Evolutionary conservation across 1,140 invertebrate species (phyloP).

Genomic region (Formica exsecta): DNA sequence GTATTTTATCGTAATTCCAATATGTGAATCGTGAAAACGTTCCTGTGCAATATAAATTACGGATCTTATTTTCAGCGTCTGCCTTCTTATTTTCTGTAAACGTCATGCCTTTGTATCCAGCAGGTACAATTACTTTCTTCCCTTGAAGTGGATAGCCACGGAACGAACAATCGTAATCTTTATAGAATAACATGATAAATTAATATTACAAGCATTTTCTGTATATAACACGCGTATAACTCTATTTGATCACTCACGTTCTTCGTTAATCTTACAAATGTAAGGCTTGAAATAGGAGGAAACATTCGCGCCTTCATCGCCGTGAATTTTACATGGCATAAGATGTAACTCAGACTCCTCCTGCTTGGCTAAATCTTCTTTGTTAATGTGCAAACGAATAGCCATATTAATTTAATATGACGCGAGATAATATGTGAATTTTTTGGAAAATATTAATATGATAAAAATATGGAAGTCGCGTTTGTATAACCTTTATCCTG

Average conservation of each 20-base stretch:
- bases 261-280: constrained; percentile 85
- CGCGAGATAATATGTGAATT: neutral
- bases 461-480: neutral
- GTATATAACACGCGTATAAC: no score
- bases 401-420: constrained; percentile 80
- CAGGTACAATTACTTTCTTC: constrained; percentile 87
- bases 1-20: constrained; percentile 93
- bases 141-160: constrained; percentile 91
- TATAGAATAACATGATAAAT: constrained; percentile 66
- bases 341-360: constrained; percentile 88
- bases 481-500: neutral
- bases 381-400: constrained; percentile 86
- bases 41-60: constrained; percentile 88
- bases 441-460: neutral
- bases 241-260: constrained; percentile 77
- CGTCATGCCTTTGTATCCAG: constrained; percentile 90
- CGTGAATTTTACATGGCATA: constrained; percentile 91
- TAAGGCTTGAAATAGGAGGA: constrained; percentile 90
- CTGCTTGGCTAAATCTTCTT: constrained; percentile 81
- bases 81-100: constrained; percentile 89
- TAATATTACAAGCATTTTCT: constrained; percentile 34
- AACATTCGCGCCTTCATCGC: constrained; percentile 90
- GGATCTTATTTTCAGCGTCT: constrained; percentile 87
- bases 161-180: constrained; percentile 88
- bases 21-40: constrained; percentile 90